Evolutionary conservation across 2,888 invertebrate species (phyloP).

Genomic region (Uropetala carovei): DNA sequence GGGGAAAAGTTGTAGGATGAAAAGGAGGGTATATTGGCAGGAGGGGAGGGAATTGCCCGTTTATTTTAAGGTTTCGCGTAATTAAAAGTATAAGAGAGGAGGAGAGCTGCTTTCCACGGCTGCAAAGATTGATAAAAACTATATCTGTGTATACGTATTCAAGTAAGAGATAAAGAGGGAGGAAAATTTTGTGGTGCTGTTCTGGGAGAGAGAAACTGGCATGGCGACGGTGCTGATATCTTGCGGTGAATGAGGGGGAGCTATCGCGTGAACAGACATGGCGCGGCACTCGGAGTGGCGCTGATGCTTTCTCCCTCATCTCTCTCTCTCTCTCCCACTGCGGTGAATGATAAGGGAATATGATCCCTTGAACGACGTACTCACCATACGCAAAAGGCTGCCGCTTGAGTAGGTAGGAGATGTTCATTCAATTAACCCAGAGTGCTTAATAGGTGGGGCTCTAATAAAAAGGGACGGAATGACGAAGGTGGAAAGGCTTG

Average conservation of each 20-base stretch:
- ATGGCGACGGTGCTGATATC: not conserved
- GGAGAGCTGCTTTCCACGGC: no score
- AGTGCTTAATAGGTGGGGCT: slow-evolving; percentile 34
- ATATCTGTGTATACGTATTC: no score
- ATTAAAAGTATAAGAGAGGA: no score
- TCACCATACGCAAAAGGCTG: not conserved
- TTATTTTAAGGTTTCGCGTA: no score
- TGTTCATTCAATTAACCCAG: slow-evolving; percentile 50
- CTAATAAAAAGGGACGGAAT: not conserved
- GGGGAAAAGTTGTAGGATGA: no score
- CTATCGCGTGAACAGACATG: not conserved
- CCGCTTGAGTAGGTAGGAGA: not conserved
- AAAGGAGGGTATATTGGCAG: no score
- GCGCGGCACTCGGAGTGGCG: not conserved
- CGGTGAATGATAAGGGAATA: slow-evolving; percentile 24
- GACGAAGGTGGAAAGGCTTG: not conserved
- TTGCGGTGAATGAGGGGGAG: not conserved
- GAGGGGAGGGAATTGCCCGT: no score
- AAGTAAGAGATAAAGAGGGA: no score
- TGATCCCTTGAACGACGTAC: not conserved
- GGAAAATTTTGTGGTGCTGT: no score
- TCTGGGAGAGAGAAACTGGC: not conserved
- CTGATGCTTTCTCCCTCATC: not conserved
- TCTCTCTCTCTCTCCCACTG: not conserved
- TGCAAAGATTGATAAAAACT: no score